Conservation (phyloP, 2,888 invertebrate species). For the Melikaiella ostensackeni region DNA sequence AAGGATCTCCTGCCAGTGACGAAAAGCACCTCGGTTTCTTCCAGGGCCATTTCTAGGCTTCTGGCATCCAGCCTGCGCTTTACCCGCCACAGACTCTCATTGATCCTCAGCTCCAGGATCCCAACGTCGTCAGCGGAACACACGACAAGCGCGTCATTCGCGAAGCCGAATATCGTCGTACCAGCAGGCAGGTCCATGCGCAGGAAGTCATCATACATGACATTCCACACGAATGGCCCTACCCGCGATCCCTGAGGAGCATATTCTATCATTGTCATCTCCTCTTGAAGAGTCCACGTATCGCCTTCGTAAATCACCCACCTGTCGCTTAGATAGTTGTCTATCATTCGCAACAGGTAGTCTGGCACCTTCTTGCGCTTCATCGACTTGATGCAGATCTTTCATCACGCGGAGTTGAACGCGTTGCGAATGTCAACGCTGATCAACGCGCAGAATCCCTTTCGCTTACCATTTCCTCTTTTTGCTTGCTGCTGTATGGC, state of each 20-base stretch:
- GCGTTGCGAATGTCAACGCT: conserved; percentile 42
- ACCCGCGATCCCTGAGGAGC: conserved; percentile 21
- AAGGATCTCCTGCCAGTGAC: too few species aligned
- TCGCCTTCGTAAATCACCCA: conserved; percentile 38
- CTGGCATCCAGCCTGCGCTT: too few species aligned
- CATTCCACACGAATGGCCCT: conserved; percentile 40
- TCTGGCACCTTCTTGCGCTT: neutral
- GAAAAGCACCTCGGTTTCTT: too few species aligned
- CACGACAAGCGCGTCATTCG: conserved; percentile 35
- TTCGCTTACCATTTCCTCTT: conserved; percentile 28
- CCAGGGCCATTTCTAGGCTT: too few species aligned
- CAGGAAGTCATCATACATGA: too few species aligned
- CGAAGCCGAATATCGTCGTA: conserved; percentile 31
- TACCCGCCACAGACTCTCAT: too few species aligned
- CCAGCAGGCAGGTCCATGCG: conserved; percentile 19
- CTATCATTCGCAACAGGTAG: too few species aligned
- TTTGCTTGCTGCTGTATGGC: neutral
- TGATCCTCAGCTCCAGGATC: too few species aligned
- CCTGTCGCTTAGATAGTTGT: too few species aligned
- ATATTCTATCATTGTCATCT: neutral
- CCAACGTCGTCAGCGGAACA: neutral
- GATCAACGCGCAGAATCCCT: conserved; percentile 39
- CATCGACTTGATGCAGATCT: conserved; percentile 13
- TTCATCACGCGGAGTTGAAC: conserved; percentile 41
- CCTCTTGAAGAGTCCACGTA: neutral